Conservation (phyloP, 2,113 vertebrate species). For the Himantopus leucocephalus region DNA sequence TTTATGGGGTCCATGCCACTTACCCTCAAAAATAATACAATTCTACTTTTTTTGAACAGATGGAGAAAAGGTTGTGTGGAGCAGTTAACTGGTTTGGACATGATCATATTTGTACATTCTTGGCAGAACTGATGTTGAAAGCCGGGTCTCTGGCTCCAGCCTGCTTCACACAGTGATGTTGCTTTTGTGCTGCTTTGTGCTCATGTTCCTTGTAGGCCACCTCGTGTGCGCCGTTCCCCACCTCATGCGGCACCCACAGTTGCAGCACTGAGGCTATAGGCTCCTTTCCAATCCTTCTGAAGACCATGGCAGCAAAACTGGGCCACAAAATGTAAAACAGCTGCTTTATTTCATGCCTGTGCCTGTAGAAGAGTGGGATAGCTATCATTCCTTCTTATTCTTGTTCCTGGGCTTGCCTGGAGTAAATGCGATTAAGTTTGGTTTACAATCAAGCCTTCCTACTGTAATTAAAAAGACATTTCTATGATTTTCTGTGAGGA, state of each 20-base stretch:
- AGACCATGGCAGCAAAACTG: background rate
- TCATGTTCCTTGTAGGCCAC: background rate
- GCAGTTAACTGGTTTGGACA: background rate
- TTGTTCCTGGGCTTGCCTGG: background rate
- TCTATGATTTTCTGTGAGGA: background rate
- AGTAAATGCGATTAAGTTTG: background rate
- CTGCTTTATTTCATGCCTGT: background rate
- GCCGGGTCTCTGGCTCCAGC: background rate
- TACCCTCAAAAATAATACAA: background rate
- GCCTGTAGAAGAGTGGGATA: background rate
- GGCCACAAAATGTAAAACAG: background rate
- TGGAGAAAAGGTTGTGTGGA: background rate
- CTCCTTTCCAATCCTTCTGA: background rate
- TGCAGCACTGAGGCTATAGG: background rate
- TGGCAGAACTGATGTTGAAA: background rate
- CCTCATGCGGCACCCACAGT: background rate
- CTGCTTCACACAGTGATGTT: background rate
- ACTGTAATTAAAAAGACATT: background rate
- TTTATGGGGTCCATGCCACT: background rate
- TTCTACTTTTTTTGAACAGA: background rate
- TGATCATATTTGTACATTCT: background rate
- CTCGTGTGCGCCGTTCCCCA: rapidly evolving
- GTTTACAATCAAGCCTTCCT: background rate
- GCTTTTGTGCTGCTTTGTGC: background rate
- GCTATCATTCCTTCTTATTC: background rate